Conservation (phyloP, 1,140 invertebrate species). For the Drepana arcuata region DNA sequence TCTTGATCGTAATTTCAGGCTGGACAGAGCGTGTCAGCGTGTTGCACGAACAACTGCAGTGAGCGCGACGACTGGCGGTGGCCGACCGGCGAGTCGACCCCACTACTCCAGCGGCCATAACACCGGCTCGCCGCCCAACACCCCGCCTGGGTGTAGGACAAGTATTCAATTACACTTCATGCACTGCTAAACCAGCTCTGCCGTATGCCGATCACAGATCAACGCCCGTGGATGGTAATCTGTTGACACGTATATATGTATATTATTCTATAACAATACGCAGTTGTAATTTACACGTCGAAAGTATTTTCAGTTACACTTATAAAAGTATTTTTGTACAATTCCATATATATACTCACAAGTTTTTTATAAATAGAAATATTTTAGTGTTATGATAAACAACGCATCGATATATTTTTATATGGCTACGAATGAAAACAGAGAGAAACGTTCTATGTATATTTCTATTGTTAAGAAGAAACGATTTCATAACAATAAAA, state of each 20-base stretch:
- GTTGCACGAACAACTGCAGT: constrained; percentile 50
- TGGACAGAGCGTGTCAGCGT: constrained; percentile 29
- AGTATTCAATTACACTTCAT: too few species aligned
- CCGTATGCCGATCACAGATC: constrained; percentile 4
- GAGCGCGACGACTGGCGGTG: constrained; percentile 27
- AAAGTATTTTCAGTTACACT: background rate
- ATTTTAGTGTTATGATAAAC: too few species aligned
- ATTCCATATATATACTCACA: too few species aligned
- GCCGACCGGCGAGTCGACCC: constrained; percentile 40
- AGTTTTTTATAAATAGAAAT: too few species aligned
- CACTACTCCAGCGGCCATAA: constrained; percentile 48
- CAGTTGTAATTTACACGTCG: constrained; percentile 2
- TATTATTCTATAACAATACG: background rate
- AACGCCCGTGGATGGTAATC: background rate
- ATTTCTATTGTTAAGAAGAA: too few species aligned
- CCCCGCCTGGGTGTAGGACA: constrained; percentile 56
- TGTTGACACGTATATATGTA: background rate
- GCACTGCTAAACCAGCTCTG: too few species aligned
- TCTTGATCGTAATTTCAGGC: too few species aligned
- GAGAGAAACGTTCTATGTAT: too few species aligned
- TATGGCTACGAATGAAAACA: too few species aligned
- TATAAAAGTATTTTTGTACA: background rate
- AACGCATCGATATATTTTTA: too few species aligned
- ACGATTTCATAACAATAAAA: too few species aligned
- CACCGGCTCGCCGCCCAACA: constrained; percentile 21